Percentiles rank a stretch among this genome's conserved stretches.
Evolutionary conservation across 2,113 vertebrate species (phyloP).

Genomic region (Thinocorus orbignyianus): DNA sequence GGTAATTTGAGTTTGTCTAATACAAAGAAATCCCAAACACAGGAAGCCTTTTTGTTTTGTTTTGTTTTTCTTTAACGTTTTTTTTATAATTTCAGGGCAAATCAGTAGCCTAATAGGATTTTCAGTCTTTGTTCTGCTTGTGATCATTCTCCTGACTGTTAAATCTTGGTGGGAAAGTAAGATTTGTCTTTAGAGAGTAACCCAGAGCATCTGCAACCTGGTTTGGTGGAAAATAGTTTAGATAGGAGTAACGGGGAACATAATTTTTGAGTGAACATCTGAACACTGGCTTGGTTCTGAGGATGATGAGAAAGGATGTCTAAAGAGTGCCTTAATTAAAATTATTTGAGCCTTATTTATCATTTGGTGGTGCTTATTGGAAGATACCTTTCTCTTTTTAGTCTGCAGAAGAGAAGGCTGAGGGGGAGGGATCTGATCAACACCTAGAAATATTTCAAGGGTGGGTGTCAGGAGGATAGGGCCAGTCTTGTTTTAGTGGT

Average conservation of each 20-base stretch:
- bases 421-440: too few relatives aligned
- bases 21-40: neutral
- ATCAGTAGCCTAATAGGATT: neutral
- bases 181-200: neutral
- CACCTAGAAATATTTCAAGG: too few relatives aligned
- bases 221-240: neutral
- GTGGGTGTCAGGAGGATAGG: too few relatives aligned
- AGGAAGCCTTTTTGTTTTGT: neutral
- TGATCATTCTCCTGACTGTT: neutral
- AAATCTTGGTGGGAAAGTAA: neutral
- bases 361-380: neutral
- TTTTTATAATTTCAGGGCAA: neutral
- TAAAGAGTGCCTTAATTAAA: neutral
- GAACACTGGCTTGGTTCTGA: neutral
- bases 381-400: neutral
- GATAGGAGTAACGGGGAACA: accelerated
- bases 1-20: neutral
- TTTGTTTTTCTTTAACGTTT: accelerated
- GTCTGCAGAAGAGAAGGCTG: too few relatives aligned
- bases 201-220: neutral
- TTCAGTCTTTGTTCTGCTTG: neutral
- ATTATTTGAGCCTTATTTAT: neutral
- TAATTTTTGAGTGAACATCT: accelerated
- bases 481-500: too few relatives aligned
- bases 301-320: neutral